Base-by-base conservation (phyloP, 1,140 invertebrate species). In the Leptinotarsa defecta region DNA sequence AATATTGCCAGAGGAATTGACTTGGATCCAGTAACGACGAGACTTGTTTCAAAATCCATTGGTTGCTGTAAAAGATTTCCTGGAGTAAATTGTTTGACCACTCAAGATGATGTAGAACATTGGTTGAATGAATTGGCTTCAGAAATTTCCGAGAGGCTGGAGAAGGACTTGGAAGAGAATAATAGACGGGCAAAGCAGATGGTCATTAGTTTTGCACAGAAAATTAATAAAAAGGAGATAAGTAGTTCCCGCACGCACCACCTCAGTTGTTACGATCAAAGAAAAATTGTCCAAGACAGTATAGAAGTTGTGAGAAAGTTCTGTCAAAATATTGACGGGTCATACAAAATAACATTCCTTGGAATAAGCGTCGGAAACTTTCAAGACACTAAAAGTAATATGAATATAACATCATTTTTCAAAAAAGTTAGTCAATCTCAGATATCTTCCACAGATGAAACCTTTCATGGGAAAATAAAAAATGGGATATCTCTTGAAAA, bases 21-120 rank as follows among this genome's bases (percentile, higher is more conserved):
- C 81, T 83, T 91, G 77, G 97, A 98, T 83, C 91, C 92, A 27
- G 97, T 99, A 0, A 92, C 89, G 74, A 89, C 92, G 1, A 88
- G 95, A 81, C 91, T 96, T 76, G 90, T 96, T 68, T 89, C 95
- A 1, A 98, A 98, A 86, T 98, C 96, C 49, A 97, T 99, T 79
- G 97, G 96, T 1, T 98, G 96, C 82, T 96, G 95, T 82, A 99
- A 99, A 87, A 95, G 94, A 80, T 98, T 99, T 86, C 90, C 91
- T 15, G 97, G 96, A 0, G 93, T 91, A 84, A 90, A 91, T 76
- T 91, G 92, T n/a, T 89, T 98, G 19, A 86, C 87, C 4, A 91
- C 91, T 3, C 85, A 90, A 74, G 90, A 94, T 72, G 91, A 92
- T 78, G 90, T 97, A 67, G 87, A 88, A 62, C 91, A 94, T 83